A percentile compares a stretch with the other conserved stretches of the same genome.
phyloP scores from a whole-genome alignment of 2,888 invertebrate genomes.

The Leistus spinibarbis region DNA sequence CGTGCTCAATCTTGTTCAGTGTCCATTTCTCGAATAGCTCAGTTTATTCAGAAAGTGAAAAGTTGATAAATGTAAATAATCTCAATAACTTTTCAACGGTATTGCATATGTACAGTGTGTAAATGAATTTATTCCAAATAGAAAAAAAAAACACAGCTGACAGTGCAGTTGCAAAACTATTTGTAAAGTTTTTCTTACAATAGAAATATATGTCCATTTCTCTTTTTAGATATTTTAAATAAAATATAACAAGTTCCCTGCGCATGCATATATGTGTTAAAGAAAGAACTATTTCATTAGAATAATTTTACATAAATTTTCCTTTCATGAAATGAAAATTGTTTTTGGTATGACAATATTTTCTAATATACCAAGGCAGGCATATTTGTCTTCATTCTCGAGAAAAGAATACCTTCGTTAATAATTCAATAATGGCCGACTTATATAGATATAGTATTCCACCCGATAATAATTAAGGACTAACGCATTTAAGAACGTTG shows the following conservation, averaged over 20 bases:
- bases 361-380: neutral
- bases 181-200: neutral
- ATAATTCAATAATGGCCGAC: neutral
- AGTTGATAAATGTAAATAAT: too few relatives aligned
- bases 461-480: neutral
- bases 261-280: neutral
- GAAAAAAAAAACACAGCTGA: neutral
- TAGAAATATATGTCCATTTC: neutral
- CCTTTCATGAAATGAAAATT: too few relatives aligned
- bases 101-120: too few relatives aligned
- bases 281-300: neutral
- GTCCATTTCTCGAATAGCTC: too few relatives aligned
- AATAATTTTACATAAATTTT: neutral
- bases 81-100: too few relatives aligned
- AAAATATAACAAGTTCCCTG: neutral
- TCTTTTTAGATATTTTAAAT: neutral
- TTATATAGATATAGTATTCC: neutral
- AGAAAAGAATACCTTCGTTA: neutral
- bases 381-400: neutral
- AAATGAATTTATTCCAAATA: neutral
- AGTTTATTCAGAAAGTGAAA: too few relatives aligned
- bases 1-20: too few relatives aligned
- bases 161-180: neutral
- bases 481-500: neutral
- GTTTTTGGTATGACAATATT: neutral